Percentiles rank a stretch among this genome's conserved stretches.
Conservation (phyloP, 2,888 invertebrate genomes). For the Sceliomorpha sp. region DNA sequence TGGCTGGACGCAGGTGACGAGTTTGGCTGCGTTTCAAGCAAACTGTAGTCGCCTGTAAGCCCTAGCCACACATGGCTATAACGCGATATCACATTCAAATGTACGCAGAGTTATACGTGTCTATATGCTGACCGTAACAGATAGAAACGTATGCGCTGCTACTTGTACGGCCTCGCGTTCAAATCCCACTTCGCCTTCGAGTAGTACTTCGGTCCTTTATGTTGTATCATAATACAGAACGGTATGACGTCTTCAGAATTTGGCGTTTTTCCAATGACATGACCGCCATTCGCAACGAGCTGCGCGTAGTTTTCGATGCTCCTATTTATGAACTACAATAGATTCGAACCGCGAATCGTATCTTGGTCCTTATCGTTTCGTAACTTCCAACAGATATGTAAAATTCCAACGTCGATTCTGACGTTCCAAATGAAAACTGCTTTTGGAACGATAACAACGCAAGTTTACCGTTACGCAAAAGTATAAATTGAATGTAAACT, state of each 20-base stretch:
- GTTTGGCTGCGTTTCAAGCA: slow-evolving; percentile 65
- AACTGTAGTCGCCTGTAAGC: slow-evolving; percentile 45
- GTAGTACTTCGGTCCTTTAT: slow-evolving; percentile 4
- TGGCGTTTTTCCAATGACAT: slow-evolving; percentile 67
- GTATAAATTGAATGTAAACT: neutral
- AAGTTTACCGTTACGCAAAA: slow-evolving; percentile 2
- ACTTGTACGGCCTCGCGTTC: neutral
- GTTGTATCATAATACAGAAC: slow-evolving; percentile 11
- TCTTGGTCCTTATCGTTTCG: slow-evolving; percentile 34
- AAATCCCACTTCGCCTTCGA: neutral
- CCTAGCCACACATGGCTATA: slow-evolving; percentile 27
- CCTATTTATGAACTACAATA: slow-evolving; percentile 36
- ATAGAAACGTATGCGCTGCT: neutral
- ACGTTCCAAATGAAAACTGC: slow-evolving; percentile 12
- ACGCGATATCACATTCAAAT: slow-evolving; percentile 24
- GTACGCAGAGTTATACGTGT: slow-evolving; percentile 10
- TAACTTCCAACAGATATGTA: slow-evolving; percentile 29
- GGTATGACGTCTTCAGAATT: slow-evolving; percentile 54
- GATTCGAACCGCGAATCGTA: slow-evolving; percentile 21
- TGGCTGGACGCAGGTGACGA: slow-evolving; percentile 61
- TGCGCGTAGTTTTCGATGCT: slow-evolving; percentile 15
- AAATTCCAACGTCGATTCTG: slow-evolving; percentile 16
- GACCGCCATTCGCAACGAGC: slow-evolving; percentile 54
- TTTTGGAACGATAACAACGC: slow-evolving; percentile 14
- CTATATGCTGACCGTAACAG: neutral